A percentile compares a stretch with the other conserved stretches of the same genome.
These are phyloP conservation scores for Syrphus vitripennis DNA, from an alignment of 2,888 invertebrate genomes.

Conservation along the genomic window DNA sequence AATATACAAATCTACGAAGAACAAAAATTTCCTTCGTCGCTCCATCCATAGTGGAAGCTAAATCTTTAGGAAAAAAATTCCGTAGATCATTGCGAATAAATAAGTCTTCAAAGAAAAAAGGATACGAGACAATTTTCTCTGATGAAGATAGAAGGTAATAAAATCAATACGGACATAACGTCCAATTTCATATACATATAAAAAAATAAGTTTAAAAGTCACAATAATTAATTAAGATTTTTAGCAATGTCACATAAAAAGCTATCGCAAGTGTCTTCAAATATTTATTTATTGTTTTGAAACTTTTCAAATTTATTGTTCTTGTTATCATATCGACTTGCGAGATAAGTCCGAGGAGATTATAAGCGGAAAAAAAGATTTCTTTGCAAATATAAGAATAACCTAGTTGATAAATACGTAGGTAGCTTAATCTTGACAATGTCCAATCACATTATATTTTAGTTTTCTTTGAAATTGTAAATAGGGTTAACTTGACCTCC, in stretches of 20 bases:
- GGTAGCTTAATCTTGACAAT: conserved; percentile 27
- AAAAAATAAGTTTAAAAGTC: not conserved
- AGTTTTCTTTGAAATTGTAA: conserved; percentile 14
- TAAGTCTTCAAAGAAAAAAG: conserved; percentile 82
- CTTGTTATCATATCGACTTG: conserved; percentile 19
- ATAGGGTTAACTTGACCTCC: conserved; percentile 41
- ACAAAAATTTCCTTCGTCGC: conserved; percentile 47
- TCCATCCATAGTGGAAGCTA: conserved; percentile 54
- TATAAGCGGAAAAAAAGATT: conserved; percentile 6
- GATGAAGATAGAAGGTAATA: conserved; percentile 87
- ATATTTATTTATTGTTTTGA: not conserved
- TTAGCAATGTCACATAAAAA: not conserved
- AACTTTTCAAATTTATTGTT: conserved; percentile 16
- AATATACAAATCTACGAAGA: conserved; percentile 64
- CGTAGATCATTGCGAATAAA: conserved; percentile 78
- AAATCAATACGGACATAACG: not conserved
- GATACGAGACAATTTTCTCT: conserved; percentile 85
- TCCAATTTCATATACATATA: not conserved
- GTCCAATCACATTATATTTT: conserved; percentile 15
- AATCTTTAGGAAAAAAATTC: conserved; percentile 74
- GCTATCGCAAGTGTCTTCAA: not conserved
- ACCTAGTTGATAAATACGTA: not conserved
- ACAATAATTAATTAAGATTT: not conserved
- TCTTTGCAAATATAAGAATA: not conserved
- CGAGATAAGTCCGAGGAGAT: conserved; percentile 3